Percentiles rank a stretch among this genome's conserved stretches.
Conservation (phyloP, 1,140 invertebrate genomes). For the Nasonia longicornis region DNA sequence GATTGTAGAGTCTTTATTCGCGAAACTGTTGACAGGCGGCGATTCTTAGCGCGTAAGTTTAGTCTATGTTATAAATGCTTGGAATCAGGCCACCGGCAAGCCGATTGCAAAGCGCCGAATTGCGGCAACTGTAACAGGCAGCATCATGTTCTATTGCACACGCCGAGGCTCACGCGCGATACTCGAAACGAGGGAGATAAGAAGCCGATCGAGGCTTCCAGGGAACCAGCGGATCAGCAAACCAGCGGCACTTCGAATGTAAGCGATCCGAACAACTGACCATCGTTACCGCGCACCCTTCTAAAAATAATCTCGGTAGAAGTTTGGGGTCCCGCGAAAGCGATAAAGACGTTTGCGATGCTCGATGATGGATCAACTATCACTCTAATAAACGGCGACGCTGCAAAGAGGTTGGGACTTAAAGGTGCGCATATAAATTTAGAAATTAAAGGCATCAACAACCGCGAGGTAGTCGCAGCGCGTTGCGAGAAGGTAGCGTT, state of each 20-base stretch:
- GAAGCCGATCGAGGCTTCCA: neutral
- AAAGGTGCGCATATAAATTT: neutral
- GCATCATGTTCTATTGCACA: slow-evolving; percentile 21
- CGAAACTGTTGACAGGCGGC: neutral
- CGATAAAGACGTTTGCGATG: neutral
- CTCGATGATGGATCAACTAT: neutral
- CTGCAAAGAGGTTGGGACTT: neutral
- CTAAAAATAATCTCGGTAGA: slow-evolving; percentile 8
- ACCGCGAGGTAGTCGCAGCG: neutral
- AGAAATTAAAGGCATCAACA: neutral
- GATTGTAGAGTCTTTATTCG: neutral
- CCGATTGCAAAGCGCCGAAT: neutral
- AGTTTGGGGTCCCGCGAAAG: neutral
- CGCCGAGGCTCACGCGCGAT: neutral
- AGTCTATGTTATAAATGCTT: slow-evolving; percentile 25
- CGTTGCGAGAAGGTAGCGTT: neutral
- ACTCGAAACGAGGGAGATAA: neutral
- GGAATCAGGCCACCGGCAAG: neutral
- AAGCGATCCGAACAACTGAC: neutral
- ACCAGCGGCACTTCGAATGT: neutral
- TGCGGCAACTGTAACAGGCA: neutral
- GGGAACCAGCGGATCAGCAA: neutral
- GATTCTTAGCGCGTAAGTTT: neutral
- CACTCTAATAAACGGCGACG: neutral
- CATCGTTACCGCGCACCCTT: neutral